These are phyloP conservation scores for Eupithecia dodoneata DNA, from an alignment of 2,888 invertebrate genomes.

Conservation along the genomic window DNA sequence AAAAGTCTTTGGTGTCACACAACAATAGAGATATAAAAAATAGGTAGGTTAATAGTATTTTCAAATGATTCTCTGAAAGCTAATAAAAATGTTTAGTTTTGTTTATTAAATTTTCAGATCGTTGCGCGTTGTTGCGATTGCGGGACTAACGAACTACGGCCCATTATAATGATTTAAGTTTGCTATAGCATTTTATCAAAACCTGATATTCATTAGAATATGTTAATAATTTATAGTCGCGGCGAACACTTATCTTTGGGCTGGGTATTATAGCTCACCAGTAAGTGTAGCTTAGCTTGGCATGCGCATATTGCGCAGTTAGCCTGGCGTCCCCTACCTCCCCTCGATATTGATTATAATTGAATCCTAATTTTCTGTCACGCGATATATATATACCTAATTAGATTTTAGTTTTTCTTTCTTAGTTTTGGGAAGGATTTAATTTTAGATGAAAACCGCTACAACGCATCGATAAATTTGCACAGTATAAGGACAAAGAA, in stretches of 20 bases:
- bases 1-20: background rate
- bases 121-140: background rate
- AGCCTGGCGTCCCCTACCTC: background rate
- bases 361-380: background rate
- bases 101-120: background rate
- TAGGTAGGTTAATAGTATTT: background rate
- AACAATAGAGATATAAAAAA: background rate
- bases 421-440: background rate
- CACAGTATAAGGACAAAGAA: background rate
- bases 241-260: background rate
- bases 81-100: background rate
- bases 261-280: background rate
- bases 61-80: background rate
- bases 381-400: background rate
- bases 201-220: background rate
- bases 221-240: background rate
- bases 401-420: background rate
- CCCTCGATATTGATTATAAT: background rate
- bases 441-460: background rate
- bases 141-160: background rate
- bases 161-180: background rate
- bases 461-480: background rate
- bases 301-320: conserved; percentile 13
- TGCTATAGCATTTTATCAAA: background rate
- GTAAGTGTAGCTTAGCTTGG: conserved; percentile 7